phyloP scores from a whole-genome alignment of 2,888 invertebrate species.

The Drosophila testacea region DNA sequence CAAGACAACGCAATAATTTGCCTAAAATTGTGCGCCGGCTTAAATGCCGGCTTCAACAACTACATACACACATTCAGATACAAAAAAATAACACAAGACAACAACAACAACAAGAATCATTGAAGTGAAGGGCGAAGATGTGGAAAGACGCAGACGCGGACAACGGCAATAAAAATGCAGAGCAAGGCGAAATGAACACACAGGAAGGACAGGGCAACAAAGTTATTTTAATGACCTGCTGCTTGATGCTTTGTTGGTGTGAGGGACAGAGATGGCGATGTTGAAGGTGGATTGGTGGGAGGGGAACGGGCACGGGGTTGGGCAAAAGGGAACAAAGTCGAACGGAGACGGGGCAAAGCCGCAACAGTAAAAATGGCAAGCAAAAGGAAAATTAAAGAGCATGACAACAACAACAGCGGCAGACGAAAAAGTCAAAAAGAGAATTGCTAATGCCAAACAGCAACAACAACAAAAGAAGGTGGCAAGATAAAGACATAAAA shows the following conservation, averaged over 20 bases:
- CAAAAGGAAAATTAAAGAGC: conserved; percentile 57
- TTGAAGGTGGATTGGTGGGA: background rate
- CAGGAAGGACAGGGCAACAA: conserved; percentile 76
- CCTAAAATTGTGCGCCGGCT: conserved; percentile 61
- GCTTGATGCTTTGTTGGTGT: conserved; percentile 46
- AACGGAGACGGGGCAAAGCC: conserved; percentile 51
- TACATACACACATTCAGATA: background rate
- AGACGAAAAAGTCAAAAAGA: conserved; percentile 55
- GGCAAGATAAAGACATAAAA: conserved; percentile 44
- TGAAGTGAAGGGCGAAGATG: conserved; percentile 56
- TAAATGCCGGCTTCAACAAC: conserved; percentile 60
- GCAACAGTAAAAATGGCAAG: conserved; percentile 62
- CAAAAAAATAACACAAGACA: conserved; percentile 18
- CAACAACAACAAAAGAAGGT: conserved; percentile 27
- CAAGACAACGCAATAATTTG: conserved; percentile 67
- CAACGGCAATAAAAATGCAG: conserved; percentile 69
- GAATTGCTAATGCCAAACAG: conserved; percentile 57
- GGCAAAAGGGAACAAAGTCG: conserved; percentile 33
- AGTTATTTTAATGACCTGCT: conserved; percentile 79
- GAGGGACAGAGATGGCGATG: background rate
- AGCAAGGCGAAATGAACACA: conserved; percentile 55
- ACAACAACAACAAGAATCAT: conserved; percentile 36
- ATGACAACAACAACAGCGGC: conserved; percentile 47
- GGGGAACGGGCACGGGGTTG: background rate
- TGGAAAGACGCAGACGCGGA: conserved; percentile 44